Conservation (phyloP, 2,888 invertebrate genomes). For the Metellina segmentata region DNA sequence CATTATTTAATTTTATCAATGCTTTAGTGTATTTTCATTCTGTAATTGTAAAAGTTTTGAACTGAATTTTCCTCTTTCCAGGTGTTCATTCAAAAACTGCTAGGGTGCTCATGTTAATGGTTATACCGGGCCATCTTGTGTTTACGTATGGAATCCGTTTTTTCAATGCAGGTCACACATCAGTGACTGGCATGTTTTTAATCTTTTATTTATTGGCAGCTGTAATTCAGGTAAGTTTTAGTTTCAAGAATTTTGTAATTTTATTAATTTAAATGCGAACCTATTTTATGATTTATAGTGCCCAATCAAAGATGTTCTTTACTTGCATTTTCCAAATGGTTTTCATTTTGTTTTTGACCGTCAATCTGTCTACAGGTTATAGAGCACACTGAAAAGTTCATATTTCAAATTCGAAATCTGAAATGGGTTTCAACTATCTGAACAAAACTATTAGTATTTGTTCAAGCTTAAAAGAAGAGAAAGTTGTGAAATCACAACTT, state of each 20-base stretch:
- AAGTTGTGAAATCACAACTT: no score
- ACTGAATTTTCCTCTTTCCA: constrained; percentile 79
- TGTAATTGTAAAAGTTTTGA: no score
- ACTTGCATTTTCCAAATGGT: no score
- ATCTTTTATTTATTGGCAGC: constrained; percentile 89
- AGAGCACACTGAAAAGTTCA: not conserved
- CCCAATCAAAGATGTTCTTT: not conserved
- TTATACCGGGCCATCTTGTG: constrained; percentile 93
- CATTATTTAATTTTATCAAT: no score
- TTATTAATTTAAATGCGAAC: not conserved
- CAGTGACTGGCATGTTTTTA: constrained; percentile 90
- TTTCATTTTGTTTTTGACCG: no score
- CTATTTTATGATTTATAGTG: not conserved
- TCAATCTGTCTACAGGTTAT: no score
- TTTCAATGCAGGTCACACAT: constrained; percentile 91
- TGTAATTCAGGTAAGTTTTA: constrained; percentile 81
- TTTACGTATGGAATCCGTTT: constrained; percentile 93
- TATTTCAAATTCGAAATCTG: not conserved
- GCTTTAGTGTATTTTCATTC: no score
- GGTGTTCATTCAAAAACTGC: constrained; percentile 87
- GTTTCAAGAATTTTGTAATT: no score
- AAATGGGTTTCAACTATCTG: no score
- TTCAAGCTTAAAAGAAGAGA: no score
- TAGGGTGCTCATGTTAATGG: constrained; percentile 88
- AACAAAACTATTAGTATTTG: no score